Conservation (phyloP, 2,797 vertebrate species). For the Stomatorhinus walkeri region DNA sequence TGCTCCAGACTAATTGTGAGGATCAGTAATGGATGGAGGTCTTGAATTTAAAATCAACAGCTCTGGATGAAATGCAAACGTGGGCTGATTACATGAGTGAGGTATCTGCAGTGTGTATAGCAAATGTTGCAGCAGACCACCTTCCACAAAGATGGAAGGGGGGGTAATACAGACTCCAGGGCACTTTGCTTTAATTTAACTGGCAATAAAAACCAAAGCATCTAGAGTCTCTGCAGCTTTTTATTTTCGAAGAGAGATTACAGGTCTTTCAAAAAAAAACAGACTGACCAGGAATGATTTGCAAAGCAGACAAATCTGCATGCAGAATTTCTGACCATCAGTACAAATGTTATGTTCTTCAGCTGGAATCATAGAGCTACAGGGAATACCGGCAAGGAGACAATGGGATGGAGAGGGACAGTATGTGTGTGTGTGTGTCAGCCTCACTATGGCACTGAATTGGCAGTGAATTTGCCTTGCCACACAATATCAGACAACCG, state of each 20-base stretch:
- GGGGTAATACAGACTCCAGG: not conserved
- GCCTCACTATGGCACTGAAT: conserved; percentile 22
- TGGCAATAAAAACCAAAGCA: conserved; percentile 8
- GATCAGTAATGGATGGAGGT: not conserved
- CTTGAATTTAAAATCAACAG: conserved; percentile 29
- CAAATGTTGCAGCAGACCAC: conserved; percentile 25
- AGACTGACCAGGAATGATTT: not conserved
- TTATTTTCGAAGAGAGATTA: conserved; percentile 11
- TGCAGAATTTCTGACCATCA: conserved; percentile 1
- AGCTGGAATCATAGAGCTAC: conserved; percentile 7
- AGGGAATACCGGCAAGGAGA: conserved; percentile 33
- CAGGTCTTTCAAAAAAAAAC: not conserved
- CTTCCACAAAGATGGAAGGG: not conserved
- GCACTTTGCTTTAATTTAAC: conserved; percentile 19
- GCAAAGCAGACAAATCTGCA: conserved; percentile 32
- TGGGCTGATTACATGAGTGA: conserved; percentile 26
- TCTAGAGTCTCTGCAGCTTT: not conserved
- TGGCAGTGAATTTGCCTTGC: conserved; percentile 14
- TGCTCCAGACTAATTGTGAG: conserved; percentile 1
- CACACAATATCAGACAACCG: conserved; percentile 25
- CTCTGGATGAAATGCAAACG: conserved; percentile 24
- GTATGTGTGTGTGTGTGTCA: conserved; percentile 16
- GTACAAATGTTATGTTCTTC: conserved; percentile 12
- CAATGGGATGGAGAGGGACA: conserved; percentile 8
- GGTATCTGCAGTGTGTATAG: conserved; percentile 21